These are phyloP conservation scores for Oxyruncus cristatus DNA, from an alignment of 2,113 vertebrate species.

Conservation along the genomic window DNA sequence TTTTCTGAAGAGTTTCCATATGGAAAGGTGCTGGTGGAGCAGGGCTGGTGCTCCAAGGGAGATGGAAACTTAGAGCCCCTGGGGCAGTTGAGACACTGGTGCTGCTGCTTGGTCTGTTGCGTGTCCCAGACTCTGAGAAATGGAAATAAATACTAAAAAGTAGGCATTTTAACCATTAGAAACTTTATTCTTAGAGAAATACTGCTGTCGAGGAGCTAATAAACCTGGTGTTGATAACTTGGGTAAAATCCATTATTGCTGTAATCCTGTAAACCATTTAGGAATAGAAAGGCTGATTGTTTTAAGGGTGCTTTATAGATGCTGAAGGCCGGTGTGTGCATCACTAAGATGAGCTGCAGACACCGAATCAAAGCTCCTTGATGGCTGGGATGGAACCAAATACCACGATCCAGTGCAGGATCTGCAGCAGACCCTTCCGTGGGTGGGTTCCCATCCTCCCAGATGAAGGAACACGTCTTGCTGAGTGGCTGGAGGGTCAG, in stretches of 20 bases:
- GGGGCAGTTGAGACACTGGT: background rate
- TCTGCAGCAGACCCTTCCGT: background rate
- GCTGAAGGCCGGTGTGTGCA: background rate
- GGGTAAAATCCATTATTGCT: background rate
- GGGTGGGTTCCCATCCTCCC: background rate
- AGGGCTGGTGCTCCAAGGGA: background rate
- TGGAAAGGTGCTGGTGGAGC: background rate
- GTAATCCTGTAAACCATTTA: background rate
- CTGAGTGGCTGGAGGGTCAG: background rate
- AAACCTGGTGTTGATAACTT: background rate
- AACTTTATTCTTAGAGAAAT: background rate
- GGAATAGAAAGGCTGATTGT: background rate
- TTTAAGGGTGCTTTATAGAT: background rate
- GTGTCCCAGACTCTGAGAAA: background rate
- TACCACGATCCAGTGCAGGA: background rate
- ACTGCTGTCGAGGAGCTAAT: rapidly evolving
- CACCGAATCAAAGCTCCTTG: background rate
- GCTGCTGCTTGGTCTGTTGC: background rate
- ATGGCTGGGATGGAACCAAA: background rate
- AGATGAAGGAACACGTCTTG: background rate
- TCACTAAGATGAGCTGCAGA: background rate
- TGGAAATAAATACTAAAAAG: background rate
- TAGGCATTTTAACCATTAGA: rapidly evolving
- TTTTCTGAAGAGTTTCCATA: background rate
- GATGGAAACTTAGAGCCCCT: background rate